Percentiles rank a stretch among this genome's conserved stretches.
These are phyloP conservation scores for Pocota personata DNA, from an alignment of 2,888 invertebrate genomes.

Conservation along the genomic window DNA sequence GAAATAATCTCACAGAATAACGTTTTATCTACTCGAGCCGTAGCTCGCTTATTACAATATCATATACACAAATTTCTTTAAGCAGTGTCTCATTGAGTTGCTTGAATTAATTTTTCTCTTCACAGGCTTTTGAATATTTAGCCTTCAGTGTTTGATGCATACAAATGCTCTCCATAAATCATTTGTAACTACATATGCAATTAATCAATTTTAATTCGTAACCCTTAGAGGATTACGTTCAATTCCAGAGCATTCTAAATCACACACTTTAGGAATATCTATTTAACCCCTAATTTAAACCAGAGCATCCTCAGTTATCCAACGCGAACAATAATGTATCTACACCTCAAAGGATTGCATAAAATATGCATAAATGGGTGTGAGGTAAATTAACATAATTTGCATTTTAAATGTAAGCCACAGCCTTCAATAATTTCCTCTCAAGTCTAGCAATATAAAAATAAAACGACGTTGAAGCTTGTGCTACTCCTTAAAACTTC, in stretches of 20 bases:
- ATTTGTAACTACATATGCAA: neutral
- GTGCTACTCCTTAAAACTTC: neutral
- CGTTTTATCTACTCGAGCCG: too few species aligned
- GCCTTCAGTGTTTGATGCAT: too few species aligned
- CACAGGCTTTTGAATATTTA: too few species aligned
- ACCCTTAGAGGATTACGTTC: neutral
- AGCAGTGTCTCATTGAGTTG: too few species aligned
- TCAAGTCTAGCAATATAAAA: neutral
- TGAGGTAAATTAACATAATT: neutral
- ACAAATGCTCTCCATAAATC: too few species aligned
- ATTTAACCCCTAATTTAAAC: neutral
- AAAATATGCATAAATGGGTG: neutral
- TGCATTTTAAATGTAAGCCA: neutral
- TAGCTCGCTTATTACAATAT: too few species aligned
- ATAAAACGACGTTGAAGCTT: neutral
- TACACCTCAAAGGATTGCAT: too few species aligned
- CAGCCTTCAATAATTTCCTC: neutral
- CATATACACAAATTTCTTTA: too few species aligned
- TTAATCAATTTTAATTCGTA: neutral
- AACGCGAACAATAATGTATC: neutral
- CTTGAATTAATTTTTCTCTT: too few species aligned
- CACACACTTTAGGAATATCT: neutral
- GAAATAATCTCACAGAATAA: too few species aligned
- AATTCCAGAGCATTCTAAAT: neutral
- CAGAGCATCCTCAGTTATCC: neutral